Evolutionary conservation across 2,797 vertebrate genomes (phyloP).

Genomic region (Pagetopsis macropterus): DNA sequence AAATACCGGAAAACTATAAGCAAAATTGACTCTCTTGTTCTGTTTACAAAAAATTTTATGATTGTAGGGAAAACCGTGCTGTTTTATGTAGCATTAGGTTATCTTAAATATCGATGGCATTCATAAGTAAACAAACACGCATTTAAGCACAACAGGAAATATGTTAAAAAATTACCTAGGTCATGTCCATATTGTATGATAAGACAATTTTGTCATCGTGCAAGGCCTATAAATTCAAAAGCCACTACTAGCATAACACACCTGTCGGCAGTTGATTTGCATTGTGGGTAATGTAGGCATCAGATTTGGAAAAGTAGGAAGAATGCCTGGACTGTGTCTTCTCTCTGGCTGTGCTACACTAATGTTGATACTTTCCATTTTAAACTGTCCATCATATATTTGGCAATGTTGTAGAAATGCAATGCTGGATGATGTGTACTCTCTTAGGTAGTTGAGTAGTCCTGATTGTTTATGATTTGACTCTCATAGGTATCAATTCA

Average conservation of each 20-base stretch:
- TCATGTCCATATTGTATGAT: neutral
- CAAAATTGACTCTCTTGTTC: neutral
- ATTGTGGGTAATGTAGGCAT: conserved; percentile 3
- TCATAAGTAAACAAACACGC: neutral
- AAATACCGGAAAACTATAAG: neutral
- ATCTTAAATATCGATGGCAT: too few species aligned
- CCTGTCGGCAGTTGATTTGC: neutral
- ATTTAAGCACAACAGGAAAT: too few species aligned
- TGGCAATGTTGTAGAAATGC: neutral
- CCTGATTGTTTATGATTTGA: conserved; percentile 27
- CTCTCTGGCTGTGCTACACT: neutral
- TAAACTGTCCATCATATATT: neutral
- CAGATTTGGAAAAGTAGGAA: neutral
- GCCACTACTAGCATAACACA: neutral
- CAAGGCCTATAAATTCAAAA: neutral
- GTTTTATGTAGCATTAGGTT: neutral
- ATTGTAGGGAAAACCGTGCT: neutral
- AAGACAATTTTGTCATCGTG: neutral
- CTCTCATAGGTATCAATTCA: conserved; percentile 87
- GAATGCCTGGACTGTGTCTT: neutral
- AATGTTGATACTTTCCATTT: neutral
- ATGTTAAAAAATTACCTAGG: neutral
- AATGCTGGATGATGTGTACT: neutral
- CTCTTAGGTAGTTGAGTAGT: neutral
- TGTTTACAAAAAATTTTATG: neutral